Conservation (phyloP, 1,140 invertebrate species). For the Tribolium castaneum region DNA sequence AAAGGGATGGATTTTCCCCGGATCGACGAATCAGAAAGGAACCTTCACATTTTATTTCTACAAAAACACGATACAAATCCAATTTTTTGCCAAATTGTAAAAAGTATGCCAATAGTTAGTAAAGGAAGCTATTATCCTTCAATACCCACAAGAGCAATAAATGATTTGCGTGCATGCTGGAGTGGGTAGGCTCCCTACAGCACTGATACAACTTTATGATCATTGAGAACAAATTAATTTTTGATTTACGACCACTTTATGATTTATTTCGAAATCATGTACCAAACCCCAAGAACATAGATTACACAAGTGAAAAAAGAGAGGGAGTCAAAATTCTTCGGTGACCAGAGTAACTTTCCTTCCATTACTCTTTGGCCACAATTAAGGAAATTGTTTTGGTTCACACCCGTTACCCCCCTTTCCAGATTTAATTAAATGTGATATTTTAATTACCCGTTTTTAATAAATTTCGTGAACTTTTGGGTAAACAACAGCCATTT, state of each 20-base stretch:
- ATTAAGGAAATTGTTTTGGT: constrained; percentile 3
- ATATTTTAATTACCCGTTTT: neutral
- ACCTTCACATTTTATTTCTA: no score
- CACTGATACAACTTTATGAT: neutral
- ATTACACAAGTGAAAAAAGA: no score
- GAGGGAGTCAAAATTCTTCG: no score
- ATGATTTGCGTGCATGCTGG: neutral
- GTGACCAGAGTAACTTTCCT: no score
- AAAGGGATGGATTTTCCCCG: neutral
- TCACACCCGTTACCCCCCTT: neutral
- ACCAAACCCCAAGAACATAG: neutral
- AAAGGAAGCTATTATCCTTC: neutral
- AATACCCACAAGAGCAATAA: neutral
- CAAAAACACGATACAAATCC: neutral
- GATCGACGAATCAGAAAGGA: neutral
- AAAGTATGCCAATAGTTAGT: neutral
- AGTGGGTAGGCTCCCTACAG: neutral
- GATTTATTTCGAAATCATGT: neutral
- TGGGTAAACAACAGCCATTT: neutral
- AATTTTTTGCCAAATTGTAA: neutral
- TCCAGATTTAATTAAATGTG: constrained; percentile 1
- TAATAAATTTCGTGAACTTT: neutral
- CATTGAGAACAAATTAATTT: neutral
- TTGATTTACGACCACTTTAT: neutral
- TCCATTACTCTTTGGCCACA: neutral